Base-by-base conservation (phyloP, 2,113 vertebrate species). In the Cephalopholis sonnerati region DNA sequence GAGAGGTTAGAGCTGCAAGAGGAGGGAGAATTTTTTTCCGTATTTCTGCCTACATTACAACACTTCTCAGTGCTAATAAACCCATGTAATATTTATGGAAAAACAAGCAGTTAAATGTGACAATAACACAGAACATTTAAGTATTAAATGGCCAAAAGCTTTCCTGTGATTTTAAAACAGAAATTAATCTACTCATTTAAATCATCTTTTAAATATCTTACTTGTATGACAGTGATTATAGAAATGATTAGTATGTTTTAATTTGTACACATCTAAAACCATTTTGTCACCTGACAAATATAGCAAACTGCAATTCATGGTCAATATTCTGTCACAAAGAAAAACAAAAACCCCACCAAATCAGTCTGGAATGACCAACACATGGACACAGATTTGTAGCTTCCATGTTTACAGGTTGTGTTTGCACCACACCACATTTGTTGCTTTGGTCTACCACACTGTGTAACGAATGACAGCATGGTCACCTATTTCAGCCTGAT, bases 381-480 rank as follows among this genome's bases (percentile, higher is more conserved):
- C 1, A 10, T 32, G 53, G 20, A 15, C 7, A 2, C 48, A 62
- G 1, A 51, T 46, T 51, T 72, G 22, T 39, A 29, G 65, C 24
- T 36, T 51, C 16, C 63, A 73, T 55, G 50, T 63, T 68, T 36
- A 79, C 69, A 71, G 44, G 57, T 32, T n/a, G 51, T 53, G 67
- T 51, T 58, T 53, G 36, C 57, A 27, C 13, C 32, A 17, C 53
- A 22, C 25, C 29, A 48, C 13, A 29, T 24, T 12, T 74, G 64
- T 11, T 59, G 44, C 5, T 46, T 32, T 32, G 15, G 44, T 64
- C 53, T 18, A 54, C 50, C 55, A 82, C 71, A 57, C 22, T 57
- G 70, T 58, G 68, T 74, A 32, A 55, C 29, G 39, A 74, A 78
- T 64, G 36, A 72, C 81, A 68, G 44, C 71, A 68, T 59, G 36